These are phyloP conservation scores for Crocuta crocuta DNA, from an alignment of 2,113 vertebrate genomes.

Conservation along the genomic window DNA sequence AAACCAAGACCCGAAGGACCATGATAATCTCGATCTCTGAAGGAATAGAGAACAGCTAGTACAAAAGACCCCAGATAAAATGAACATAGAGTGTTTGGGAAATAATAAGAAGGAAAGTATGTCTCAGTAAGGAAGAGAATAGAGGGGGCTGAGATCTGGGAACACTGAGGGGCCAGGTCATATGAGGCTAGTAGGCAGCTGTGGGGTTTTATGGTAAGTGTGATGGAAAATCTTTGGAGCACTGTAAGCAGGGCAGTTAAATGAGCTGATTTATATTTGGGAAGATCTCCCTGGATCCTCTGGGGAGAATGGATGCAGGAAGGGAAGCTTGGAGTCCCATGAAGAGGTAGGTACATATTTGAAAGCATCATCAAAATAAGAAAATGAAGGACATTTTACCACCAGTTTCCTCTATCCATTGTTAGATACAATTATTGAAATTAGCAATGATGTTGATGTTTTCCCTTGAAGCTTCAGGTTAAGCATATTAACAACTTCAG, in stretches of 20 bases:
- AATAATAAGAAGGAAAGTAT: neutral
- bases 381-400: neutral
- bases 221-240: neutral
- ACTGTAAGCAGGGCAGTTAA: neutral
- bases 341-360: neutral
- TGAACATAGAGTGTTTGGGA: neutral
- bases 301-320: neutral
- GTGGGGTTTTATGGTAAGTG: neutral
- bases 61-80: neutral
- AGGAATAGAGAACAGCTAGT: neutral
- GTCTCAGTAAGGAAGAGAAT: neutral
- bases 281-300: neutral
- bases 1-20: neutral
- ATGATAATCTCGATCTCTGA: neutral
- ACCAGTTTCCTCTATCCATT: neutral
- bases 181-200: neutral
- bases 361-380: neutral
- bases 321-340: neutral
- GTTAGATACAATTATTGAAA: conserved; percentile 6
- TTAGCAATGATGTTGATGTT: neutral
- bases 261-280: neutral
- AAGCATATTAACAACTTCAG: neutral
- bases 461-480: neutral
- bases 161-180: neutral
- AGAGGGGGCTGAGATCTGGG: neutral